These are phyloP conservation scores for Xerus rutilus DNA, from an alignment of 2,797 vertebrate species.

Conservation along the genomic window DNA sequence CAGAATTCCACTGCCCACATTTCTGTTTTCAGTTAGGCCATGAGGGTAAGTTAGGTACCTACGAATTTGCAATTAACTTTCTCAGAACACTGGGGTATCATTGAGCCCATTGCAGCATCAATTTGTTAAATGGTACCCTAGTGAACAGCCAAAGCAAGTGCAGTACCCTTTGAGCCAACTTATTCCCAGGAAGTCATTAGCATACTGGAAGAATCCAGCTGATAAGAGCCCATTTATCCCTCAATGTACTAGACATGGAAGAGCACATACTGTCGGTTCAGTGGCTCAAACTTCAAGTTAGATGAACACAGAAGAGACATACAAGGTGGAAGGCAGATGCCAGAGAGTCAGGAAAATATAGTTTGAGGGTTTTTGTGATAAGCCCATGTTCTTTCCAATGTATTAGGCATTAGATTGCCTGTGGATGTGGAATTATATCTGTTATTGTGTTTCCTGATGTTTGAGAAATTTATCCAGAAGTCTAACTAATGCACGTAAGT, in stretches of 20 bases:
- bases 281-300: conserved; percentile 47
- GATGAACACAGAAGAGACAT: conserved; percentile 7
- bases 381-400: not conserved
- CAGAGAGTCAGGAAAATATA: not conserved
- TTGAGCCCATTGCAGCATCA: conserved; percentile 1
- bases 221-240: conserved; percentile 62
- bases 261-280: not conserved
- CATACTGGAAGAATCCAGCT: conserved; percentile 55
- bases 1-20: not conserved
- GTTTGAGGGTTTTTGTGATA: not conserved
- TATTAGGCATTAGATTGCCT: conserved; percentile 10
- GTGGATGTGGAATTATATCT: not conserved
- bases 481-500: conserved; percentile 38
- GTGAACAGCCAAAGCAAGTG: conserved; percentile 49
- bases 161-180: conserved; percentile 42
- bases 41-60: not conserved
- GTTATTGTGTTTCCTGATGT: conserved; percentile 33
- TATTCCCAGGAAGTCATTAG: conserved; percentile 73
- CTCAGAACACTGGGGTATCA: conserved; percentile 28
- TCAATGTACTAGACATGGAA: conserved; percentile 26
- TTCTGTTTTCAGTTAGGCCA: conserved; percentile 24
- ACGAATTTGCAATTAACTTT: conserved; percentile 64
- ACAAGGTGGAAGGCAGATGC: not conserved
- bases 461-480: conserved; percentile 64
- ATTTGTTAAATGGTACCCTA: conserved; percentile 71